Percentiles rank a stretch among this genome's conserved stretches.
phyloP scores from a whole-genome alignment of 2,888 invertebrate species.

The Yponomeuta evonymella region DNA sequence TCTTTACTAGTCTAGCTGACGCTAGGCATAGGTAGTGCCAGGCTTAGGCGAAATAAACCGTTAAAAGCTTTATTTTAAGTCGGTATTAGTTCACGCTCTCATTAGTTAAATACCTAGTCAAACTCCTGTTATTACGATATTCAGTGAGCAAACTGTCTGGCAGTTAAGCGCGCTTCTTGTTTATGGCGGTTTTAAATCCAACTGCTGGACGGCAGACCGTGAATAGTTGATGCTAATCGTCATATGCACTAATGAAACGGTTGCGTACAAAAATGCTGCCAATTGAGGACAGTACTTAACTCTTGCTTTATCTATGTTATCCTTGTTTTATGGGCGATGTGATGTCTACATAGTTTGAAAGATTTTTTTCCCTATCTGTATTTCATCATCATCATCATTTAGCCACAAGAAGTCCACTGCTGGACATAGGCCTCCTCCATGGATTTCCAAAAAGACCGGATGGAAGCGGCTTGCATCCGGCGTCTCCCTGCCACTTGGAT shows the following conservation, averaged over 20 bases:
- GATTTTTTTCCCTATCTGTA: too few relatives aligned
- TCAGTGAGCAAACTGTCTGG: not conserved
- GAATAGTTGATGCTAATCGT: not conserved
- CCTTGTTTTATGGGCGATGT: not conserved
- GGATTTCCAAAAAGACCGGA: too few relatives aligned
- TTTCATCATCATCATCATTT: too few relatives aligned
- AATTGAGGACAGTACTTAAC: not conserved
- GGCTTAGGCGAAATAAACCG: not conserved
- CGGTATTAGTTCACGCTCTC: not conserved
- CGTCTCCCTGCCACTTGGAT: too few relatives aligned
- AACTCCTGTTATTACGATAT: not conserved
- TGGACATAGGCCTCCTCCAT: too few relatives aligned
- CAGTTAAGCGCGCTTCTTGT: conserved; percentile 23
- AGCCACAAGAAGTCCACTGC: too few relatives aligned
- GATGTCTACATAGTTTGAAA: not conserved
- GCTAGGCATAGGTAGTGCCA: too few relatives aligned
- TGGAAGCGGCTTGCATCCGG: too few relatives aligned
- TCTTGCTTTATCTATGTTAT: not conserved
- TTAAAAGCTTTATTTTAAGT: not conserved
- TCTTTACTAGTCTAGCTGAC: too few relatives aligned
- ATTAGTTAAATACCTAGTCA: not conserved
- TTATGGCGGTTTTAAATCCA: conserved; percentile 46
- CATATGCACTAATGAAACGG: not conserved
- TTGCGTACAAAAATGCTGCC: not conserved
- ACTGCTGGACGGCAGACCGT: not conserved